These are phyloP conservation scores for Amaurobius ferox DNA, from an alignment of 2,888 invertebrate genomes.

Conservation along the genomic window DNA sequence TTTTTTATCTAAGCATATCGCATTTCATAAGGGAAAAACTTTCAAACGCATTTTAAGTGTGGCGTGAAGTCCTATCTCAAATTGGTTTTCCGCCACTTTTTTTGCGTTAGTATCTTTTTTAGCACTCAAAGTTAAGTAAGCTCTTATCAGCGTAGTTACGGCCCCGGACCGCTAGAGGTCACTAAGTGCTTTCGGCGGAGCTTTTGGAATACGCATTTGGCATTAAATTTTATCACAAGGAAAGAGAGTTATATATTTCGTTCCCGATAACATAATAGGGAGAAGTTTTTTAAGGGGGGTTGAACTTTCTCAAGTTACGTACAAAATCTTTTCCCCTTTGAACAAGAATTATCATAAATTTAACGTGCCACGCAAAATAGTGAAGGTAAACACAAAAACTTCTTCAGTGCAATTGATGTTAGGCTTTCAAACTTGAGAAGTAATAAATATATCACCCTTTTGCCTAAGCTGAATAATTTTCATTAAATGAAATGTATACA, in stretches of 20 bases:
- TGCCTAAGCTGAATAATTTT: too few relatives aligned
- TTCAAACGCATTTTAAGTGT: constrained; percentile 9
- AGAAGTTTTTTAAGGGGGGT: neutral
- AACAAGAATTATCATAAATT: neutral
- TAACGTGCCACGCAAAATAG: too few relatives aligned
- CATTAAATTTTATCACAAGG: neutral
- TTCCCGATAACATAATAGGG: constrained; percentile 1
- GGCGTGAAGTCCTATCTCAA: constrained; percentile 17
- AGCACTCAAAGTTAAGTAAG: constrained; percentile 27
- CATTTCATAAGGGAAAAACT: neutral
- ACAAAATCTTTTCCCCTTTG: neutral
- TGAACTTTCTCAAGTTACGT: constrained; percentile 2
- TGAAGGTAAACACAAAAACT: too few relatives aligned
- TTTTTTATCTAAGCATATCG: neutral
- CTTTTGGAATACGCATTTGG: neutral
- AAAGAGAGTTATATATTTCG: neutral
- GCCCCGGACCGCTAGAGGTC: constrained; percentile 32
- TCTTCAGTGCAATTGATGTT: too few relatives aligned
- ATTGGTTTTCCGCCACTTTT: neutral
- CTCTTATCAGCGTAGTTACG: constrained; percentile 35
- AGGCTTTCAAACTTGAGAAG: too few relatives aligned
- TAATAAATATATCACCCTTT: too few relatives aligned
- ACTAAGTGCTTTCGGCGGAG: constrained; percentile 41
- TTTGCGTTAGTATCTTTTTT: neutral
- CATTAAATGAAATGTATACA: too few relatives aligned